Conservation (phyloP, 2,888 invertebrate genomes). For the Drosophila subquinaria region DNA sequence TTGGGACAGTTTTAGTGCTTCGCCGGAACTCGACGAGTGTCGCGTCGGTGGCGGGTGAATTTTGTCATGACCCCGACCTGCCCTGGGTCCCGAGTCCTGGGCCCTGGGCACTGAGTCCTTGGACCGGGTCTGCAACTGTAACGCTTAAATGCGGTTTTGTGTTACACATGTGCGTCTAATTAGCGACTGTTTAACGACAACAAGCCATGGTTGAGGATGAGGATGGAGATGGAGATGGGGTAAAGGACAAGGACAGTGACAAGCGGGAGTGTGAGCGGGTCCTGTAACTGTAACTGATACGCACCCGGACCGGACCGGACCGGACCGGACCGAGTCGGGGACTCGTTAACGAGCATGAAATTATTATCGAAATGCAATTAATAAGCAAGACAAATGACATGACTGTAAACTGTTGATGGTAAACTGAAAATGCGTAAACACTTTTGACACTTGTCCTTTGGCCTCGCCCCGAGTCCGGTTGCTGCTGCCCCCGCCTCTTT, state of each 20-base stretch:
- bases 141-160: constrained; percentile 81
- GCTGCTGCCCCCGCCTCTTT: neutral
- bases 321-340: constrained; percentile 33
- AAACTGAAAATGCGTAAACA: constrained; percentile 41
- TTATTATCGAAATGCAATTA: constrained; percentile 81
- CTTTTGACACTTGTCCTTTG: constrained; percentile 66
- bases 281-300: constrained; percentile 62
- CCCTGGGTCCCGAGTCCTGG: constrained; percentile 3
- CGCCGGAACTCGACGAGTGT: constrained; percentile 63
- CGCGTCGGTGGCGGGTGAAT: constrained; percentile 48
- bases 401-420: constrained; percentile 10
- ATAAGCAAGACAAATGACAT: constrained; percentile 58
- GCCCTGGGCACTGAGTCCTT: constrained; percentile 10
- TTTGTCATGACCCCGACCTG: constrained; percentile 7
- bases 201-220: constrained; percentile 27
- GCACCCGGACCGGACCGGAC: constrained; percentile 34
- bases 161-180: constrained; percentile 84
- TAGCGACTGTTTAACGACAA: constrained; percentile 80
- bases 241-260: neutral
- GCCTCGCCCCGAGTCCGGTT: constrained; percentile 7
- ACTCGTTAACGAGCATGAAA: constrained; percentile 82
- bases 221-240: constrained; percentile 1
- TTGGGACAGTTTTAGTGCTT: constrained; percentile 81
- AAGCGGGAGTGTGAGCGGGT: constrained; percentile 23
- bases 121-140: constrained; percentile 42